phyloP scores from a whole-genome alignment of 2,888 invertebrate species.

The Syrista parreyssii region DNA sequence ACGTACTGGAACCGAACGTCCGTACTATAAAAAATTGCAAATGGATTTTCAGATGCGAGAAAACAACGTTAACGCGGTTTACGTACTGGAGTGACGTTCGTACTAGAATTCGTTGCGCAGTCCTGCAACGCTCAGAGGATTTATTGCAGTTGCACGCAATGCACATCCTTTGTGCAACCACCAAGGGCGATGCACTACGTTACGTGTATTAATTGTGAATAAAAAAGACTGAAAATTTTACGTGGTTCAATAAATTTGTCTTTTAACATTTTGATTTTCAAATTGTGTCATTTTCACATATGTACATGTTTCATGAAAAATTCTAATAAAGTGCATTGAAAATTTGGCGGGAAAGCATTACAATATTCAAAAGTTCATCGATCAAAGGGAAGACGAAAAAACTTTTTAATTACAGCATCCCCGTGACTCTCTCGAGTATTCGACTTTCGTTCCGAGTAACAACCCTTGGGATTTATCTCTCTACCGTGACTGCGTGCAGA shows the following conservation, averaged over 20 bases:
- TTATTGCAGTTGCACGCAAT: background rate
- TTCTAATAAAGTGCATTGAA: background rate
- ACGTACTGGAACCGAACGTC: background rate
- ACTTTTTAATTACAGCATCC: background rate
- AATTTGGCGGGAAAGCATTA: background rate
- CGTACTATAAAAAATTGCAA: background rate
- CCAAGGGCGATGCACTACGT: background rate
- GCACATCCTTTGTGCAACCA: background rate
- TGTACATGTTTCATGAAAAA: background rate
- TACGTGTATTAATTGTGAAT: background rate
- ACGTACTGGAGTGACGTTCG: background rate
- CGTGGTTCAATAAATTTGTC: background rate
- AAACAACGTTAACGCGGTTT: background rate
- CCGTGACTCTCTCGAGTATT: background rate
- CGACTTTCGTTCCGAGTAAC: background rate
- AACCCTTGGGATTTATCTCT: background rate
- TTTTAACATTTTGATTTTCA: background rate
- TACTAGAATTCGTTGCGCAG: background rate
- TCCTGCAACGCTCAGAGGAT: background rate
- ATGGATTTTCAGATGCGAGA: background rate
- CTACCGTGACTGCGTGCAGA: background rate
- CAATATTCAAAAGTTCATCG: background rate
- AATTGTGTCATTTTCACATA: background rate
- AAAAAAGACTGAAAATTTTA: background rate
- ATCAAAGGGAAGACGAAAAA: background rate